phyloP scores from a whole-genome alignment of 1,140 invertebrate genomes.

The Pseudomyrmex pallidus region DNA sequence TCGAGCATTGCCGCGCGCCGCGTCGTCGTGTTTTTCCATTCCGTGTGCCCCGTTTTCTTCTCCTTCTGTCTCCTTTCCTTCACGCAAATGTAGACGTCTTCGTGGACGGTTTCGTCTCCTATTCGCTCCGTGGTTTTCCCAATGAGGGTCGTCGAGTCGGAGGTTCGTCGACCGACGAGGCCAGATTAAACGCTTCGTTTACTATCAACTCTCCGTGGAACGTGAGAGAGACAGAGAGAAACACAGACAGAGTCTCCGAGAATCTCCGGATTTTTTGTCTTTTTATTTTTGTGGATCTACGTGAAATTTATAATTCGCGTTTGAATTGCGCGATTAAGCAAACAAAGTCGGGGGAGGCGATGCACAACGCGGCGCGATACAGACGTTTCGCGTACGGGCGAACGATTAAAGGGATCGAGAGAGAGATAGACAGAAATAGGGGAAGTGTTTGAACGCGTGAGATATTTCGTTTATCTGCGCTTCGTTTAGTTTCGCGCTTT shows the following conservation, averaged over 20 bases:
- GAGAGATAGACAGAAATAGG: too few species aligned
- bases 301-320: constrained; percentile 6
- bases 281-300: not conserved
- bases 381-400: not conserved
- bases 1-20: not conserved
- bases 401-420: constrained; percentile 28
- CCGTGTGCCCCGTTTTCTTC: not conserved
- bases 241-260: too few species aligned
- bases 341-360: not conserved
- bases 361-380: not conserved
- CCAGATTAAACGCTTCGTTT: constrained; percentile 43
- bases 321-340: not conserved
- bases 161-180: constrained; percentile 45
- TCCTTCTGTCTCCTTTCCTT: not conserved
- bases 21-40: constrained; percentile 33
- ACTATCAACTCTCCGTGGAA: constrained; percentile 4
- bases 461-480: constrained; percentile 40
- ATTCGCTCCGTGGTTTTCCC: constrained; percentile 30
- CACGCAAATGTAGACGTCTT: constrained; percentile 37
- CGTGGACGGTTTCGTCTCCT: constrained; percentile 16
- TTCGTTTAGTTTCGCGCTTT: constrained; percentile 45
- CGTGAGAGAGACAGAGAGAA: not conserved
- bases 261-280: too few species aligned
- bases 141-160: constrained; percentile 32
- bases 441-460: constrained; percentile 6